Base-by-base conservation (phyloP, 2,888 invertebrate species). In the Phania funesta region DNA sequence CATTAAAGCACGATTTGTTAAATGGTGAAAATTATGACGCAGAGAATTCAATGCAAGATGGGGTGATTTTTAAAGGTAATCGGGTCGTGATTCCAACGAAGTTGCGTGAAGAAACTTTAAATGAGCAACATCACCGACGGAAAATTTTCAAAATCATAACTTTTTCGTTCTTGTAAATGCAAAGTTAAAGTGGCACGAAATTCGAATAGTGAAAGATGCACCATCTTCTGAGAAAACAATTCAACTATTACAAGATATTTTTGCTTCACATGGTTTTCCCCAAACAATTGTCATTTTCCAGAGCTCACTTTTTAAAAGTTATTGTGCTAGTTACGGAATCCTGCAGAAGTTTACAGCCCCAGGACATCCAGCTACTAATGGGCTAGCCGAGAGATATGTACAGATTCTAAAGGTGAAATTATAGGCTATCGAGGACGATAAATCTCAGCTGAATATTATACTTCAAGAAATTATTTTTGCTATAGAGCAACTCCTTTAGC, bases 231-330 rank as follows among this genome's bases (percentile, higher is more conserved):
- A 73, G 41, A 60, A 58, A 64, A 48, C 54, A 9, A 70, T 70
- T 16, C 7, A 7, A 8, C 29, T 70, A 29, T 26, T 71, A 41
- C 56, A 71, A 58, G 26, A 71, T 26, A 71, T 58, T 65, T 78
- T 54, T 29, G 7, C 60, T 3, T 50, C 68, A 13, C 76, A 76
- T 76, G 56, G 64, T 7, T 38, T 71, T 0, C 71, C 64, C 1
- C 48, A 58, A 56, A 41, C 44, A 20, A 64, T 70, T 48, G 77
- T 62, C 5, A 78, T 78, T 26, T 65, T 78, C 46, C 35, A 54
- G 50, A 78, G 70, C 44, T 5, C 24, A 0, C 29, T 44, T 5
- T 77, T 64, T 64, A 70, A 26, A 29, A 54, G 64, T n/a, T 58
- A 18, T 62, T 70, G 60, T 24, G 0, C 3, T 13, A 16, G 13